These are phyloP conservation scores for Kradibia gibbosae DNA, from an alignment of 1,140 invertebrate genomes.

Conservation along the genomic window DNA sequence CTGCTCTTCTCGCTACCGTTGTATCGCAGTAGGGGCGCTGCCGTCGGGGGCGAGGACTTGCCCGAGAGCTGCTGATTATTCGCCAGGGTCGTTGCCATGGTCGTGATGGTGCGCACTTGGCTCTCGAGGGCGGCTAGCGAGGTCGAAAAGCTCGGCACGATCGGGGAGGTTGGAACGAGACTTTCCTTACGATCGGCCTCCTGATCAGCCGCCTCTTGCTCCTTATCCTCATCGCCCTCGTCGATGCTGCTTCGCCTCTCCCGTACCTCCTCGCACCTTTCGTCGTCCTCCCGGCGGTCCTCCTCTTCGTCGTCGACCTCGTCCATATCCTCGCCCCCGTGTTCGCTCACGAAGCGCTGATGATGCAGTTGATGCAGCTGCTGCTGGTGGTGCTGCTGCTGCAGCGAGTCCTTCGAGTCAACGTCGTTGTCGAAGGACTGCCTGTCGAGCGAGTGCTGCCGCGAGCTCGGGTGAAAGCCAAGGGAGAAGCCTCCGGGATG, in stretches of 20 bases:
- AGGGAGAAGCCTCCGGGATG: constrained; percentile 73
- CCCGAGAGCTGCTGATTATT: constrained; percentile 70
- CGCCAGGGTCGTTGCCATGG: constrained; percentile 59
- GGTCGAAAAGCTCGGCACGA: constrained; percentile 79
- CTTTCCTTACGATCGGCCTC: constrained; percentile 76
- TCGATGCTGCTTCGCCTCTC: constrained; percentile 51
- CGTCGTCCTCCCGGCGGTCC: constrained; percentile 67
- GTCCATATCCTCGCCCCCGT: constrained; percentile 64
- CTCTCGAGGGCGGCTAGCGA: constrained; percentile 84
- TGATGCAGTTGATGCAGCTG: constrained; percentile 63
- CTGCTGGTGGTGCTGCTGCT: constrained; percentile 63
- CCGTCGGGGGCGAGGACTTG: constrained; percentile 21
- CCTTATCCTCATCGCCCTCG: constrained; percentile 74
- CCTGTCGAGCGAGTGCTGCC: constrained; percentile 72
- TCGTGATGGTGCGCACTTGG: constrained; percentile 81
- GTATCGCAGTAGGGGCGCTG: constrained; percentile 62
- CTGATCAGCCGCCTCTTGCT: constrained; percentile 76
- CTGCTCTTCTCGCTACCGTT: constrained; percentile 73
- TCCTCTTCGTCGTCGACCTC: constrained; percentile 69
- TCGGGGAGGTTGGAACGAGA: constrained; percentile 74
- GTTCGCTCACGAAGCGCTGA: constrained; percentile 64
- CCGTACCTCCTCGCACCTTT: constrained; percentile 62
- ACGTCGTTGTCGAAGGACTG: constrained; percentile 65
- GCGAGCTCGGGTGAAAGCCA: constrained; percentile 75
- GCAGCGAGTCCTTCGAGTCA: constrained; percentile 61